Evolutionary conservation across 2,113 vertebrate species (phyloP), one percentile per base, ranked within the genome.

Genomic region (Leiothrix lutea): DNA sequence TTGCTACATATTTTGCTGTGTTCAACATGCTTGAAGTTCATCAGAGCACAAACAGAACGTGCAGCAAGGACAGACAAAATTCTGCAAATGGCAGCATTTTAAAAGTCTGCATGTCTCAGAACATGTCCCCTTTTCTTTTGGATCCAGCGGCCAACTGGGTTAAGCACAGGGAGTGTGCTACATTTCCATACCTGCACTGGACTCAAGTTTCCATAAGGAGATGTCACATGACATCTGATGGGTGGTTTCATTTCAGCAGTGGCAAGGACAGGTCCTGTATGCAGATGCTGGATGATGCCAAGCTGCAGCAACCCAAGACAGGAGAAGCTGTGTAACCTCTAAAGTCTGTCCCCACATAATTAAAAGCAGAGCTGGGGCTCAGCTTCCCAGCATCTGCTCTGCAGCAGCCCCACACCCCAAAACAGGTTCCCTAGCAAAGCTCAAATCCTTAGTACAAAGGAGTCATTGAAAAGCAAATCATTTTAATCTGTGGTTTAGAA

Each of bases 401-500:
- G n/a, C n/a, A 53, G 22, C 67, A 86, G 16, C 13, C 17, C 17
- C 48, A 72, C 35, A 54, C 8, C 28, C 22, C 45, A 48, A 40
- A 85, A 75, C n/a, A 82, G 23, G 54, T 73, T 88, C 42, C 42
- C 16, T 8, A 77, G 62, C 50, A 77, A 44, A 86, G 19, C 13
- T 58, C 69, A 87, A 77, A 82, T 54, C 62, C 50, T 69, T 50
- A 50, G 28, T 22, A 85, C 28, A 86, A 90, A 75, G n/a, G 48
- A 67, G 36, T 16, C 26, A 65, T 40, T 87, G 83, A 74, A 92
- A 92, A 89, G 44, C 28, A 65, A 87, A 86, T 4, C 2, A 29
- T 80, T 94, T 90, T 79, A 82, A 90, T 73, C 38, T 69, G n/a
- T 42, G 22, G 6, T 12, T 60, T 61, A 72, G 66, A 92, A 88